These are phyloP conservation scores for Parus major DNA, from an alignment of 2,113 vertebrate genomes.

Conservation along the genomic window DNA sequence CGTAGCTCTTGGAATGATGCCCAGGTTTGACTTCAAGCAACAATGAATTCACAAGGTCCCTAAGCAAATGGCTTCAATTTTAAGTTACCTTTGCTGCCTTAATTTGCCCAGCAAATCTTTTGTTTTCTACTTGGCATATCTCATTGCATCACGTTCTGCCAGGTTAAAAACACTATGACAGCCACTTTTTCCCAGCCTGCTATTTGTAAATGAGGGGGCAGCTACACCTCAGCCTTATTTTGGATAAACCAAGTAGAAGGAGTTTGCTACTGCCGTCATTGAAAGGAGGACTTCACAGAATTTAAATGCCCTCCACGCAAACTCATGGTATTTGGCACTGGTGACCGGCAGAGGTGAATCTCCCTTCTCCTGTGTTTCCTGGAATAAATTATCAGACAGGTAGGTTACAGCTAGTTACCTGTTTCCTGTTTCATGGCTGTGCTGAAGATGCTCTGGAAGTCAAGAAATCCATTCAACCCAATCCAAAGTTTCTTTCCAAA, in stretches of 20 bases:
- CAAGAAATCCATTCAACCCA: not conserved
- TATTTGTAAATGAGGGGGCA: not conserved
- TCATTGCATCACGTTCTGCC: not conserved
- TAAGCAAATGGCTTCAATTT: constrained; percentile 2
- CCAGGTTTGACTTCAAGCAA: constrained; percentile 43
- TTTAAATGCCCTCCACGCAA: not conserved
- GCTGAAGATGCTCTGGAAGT: not conserved
- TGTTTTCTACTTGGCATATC: not conserved
- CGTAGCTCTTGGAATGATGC: constrained; percentile 27
- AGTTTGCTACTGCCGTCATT: not conserved
- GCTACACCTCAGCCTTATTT: not conserved
- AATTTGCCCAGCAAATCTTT: not conserved
- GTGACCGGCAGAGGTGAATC: not conserved
- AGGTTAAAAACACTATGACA: not conserved
- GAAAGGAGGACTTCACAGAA: not conserved
- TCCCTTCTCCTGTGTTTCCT: not conserved
- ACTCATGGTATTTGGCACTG: not conserved
- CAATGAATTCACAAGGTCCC: constrained; percentile 30
- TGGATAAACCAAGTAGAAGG: not conserved
- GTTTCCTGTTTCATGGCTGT: not conserved
- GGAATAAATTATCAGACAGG: not conserved
- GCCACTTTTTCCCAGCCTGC: not conserved
- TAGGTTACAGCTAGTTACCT: accelerated
- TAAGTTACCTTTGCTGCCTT: constrained; percentile 15
- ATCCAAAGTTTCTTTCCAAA: not conserved